phyloP scores from a whole-genome alignment of 2,113 vertebrate species.

The Circaetus gallicus region DNA sequence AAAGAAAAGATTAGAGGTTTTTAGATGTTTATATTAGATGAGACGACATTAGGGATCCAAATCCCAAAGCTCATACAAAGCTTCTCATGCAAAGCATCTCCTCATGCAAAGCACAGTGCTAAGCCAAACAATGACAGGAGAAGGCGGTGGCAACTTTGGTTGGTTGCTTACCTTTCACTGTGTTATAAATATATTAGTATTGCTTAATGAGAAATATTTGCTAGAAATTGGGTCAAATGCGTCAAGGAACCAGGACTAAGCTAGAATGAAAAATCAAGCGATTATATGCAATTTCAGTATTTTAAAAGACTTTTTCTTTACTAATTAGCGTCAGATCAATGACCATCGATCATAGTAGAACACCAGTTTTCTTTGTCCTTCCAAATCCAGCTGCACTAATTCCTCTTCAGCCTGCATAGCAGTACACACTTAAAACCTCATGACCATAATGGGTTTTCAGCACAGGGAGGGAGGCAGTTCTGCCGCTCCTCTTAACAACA shows the following conservation, averaged over 20 bases:
- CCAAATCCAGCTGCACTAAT: constrained; percentile 64
- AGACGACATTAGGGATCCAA: constrained; percentile 23
- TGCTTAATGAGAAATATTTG: not conserved
- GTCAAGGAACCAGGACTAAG: not conserved
- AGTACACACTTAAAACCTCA: not conserved
- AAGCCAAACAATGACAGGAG: not conserved
- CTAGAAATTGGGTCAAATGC: not conserved
- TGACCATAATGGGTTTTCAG: not conserved
- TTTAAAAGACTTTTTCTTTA: constrained; percentile 41
- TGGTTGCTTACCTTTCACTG: not conserved
- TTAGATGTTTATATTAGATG: constrained; percentile 38
- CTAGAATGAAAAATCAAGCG: constrained; percentile 39
- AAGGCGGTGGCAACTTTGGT: not conserved
- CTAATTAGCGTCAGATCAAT: constrained; percentile 64
- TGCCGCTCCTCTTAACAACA: not conserved
- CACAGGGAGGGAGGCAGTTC: not conserved
- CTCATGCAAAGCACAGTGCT: not conserved
- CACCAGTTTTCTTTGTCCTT: constrained; percentile 69
- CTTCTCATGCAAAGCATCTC: constrained; percentile 30
- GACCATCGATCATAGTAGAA: constrained; percentile 55
- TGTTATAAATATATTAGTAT: not conserved
- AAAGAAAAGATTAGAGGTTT: constrained; percentile 43
- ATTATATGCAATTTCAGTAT: constrained; percentile 59
- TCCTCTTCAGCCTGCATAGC: constrained; percentile 34
- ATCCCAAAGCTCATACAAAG: constrained; percentile 33